These are phyloP conservation scores for Ennomos quercinarius DNA, from an alignment of 2,888 invertebrate genomes.

Conservation along the genomic window DNA sequence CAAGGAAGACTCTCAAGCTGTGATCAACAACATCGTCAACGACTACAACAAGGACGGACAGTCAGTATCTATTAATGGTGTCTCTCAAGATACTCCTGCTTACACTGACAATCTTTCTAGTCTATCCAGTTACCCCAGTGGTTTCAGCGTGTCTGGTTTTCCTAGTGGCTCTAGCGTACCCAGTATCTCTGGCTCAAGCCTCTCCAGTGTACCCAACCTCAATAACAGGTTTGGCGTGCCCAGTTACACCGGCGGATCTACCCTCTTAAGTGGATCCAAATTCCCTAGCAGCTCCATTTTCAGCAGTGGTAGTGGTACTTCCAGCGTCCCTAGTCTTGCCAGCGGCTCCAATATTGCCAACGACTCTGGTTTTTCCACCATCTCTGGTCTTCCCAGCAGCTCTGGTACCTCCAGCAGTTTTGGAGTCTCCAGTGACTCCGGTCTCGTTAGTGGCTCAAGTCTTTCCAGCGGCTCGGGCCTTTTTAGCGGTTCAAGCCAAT, in stretches of 20 bases:
- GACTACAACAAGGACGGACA: conserved; percentile 61
- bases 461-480: conserved; percentile 13
- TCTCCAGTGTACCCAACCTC: conserved; percentile 9
- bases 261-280: conserved; percentile 1
- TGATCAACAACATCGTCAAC: conserved; percentile 76
- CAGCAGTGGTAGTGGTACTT: neutral
- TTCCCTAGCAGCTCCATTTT: conserved; percentile 6
- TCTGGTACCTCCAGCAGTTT: neutral
- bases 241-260: neutral
- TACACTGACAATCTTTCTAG: conserved; percentile 9
- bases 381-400: conserved; percentile 4
- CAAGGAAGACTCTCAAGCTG: conserved; percentile 81
- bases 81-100: conserved; percentile 12
- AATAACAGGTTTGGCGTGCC: conserved; percentile 3
- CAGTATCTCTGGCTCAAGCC: neutral
- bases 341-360: conserved; percentile 6
- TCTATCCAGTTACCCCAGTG: conserved; percentile 6
- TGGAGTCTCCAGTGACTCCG: conserved; percentile 3
- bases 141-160: neutral
- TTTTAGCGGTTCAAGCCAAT: conserved; percentile 7
- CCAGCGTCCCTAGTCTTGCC: neutral
- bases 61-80: conserved; percentile 32
- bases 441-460: conserved; percentile 6
- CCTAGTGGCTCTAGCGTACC: conserved; percentile 2
- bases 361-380: neutral